Evolutionary conservation across 2,888 invertebrate species (phyloP).

Genomic region (Limnephilus marmoratus): DNA sequence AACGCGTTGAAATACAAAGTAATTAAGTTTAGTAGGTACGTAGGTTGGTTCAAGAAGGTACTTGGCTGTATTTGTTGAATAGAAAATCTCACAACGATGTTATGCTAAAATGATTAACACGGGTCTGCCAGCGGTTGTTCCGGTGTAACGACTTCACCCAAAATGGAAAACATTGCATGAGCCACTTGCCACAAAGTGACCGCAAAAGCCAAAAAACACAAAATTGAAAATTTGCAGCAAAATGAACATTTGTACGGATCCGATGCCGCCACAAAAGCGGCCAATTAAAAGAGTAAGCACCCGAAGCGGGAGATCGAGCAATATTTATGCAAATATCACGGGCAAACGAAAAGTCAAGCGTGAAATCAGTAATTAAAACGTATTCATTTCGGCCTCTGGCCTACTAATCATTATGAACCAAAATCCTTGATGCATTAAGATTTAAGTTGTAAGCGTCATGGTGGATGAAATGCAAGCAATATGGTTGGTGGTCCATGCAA

Average conservation of each 20-base stretch:
- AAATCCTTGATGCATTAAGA: not conserved
- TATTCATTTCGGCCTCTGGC: conserved; percentile 32
- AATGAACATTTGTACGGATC: conserved; percentile 34
- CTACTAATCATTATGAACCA: not conserved
- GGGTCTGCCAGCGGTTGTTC: not conserved
- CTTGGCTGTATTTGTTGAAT: not conserved
- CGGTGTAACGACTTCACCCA: not conserved
- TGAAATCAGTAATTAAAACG: conserved; percentile 65
- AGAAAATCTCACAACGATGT: not conserved
- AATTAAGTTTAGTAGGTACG: not conserved
- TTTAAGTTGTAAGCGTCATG: not conserved
- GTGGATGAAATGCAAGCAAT: not conserved
- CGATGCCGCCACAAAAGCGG: conserved; percentile 54
- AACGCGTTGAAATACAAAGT: not conserved
- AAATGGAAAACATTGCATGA: conserved; percentile 14
- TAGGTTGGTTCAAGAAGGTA: not conserved
- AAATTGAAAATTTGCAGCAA: conserved; percentile 41
- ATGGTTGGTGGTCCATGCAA: not conserved
- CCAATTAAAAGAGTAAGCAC: conserved; percentile 59
- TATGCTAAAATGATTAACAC: not conserved
- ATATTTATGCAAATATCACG: conserved; percentile 64
- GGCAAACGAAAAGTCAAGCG: conserved; percentile 55
- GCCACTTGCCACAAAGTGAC: not conserved
- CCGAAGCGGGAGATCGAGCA: conserved; percentile 11
- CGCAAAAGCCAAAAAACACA: conserved; percentile 20